Evolutionary conservation across 2,113 vertebrate genomes (phyloP), one percentile per base, ranked within the genome.

Genomic region (Xiphophorus couchianus): DNA sequence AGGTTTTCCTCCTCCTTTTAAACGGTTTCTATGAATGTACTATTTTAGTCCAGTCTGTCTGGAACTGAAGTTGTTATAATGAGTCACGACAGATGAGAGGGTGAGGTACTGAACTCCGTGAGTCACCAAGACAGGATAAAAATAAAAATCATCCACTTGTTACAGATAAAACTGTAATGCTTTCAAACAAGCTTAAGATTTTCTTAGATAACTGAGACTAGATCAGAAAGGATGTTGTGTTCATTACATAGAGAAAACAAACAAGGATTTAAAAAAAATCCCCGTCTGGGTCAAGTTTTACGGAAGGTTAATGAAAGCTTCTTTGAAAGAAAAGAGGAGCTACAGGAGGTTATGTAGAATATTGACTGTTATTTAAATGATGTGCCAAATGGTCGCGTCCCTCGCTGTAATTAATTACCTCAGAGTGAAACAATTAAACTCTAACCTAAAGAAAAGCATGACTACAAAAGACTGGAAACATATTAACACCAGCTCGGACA

Each of bases 21-120:
- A 15, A 1, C 37, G 15, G 25, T 62, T 64, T 25, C 81, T 71
- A 62, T 68, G 54, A 39, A 25, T 37, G 66, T 76, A 60, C 65
- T 61, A 60, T 31, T 61, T 61, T 75, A 69, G 65, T 42, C 25
- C 3, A 22, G 48, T 48, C 67, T 48, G 67, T 62, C 39, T 31
- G n/a, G 29, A 27, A 0, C 62, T 17, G 25, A 28, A 64, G 51
- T 62, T 68, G 63, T 71, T 39, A 71, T 42, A 29, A 74, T n/a
- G 63, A 3, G 66, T 76, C 54, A 71, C 27, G 14, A 31, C 3
- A 4, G 51, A 25, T 71, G 17, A 9, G 6, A 73, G 48, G 22
- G 61, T 48, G 25, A 2, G 76, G 76, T 28, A 73, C 62, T 33
- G 58, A 75, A 61, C 29, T 73, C 42, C 17, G 25, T 54, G 11